A percentile compares a stretch with the other conserved stretches of the same genome.
phyloP scores from a whole-genome alignment of 2,888 invertebrate species.

The Lycia hirtaria region DNA sequence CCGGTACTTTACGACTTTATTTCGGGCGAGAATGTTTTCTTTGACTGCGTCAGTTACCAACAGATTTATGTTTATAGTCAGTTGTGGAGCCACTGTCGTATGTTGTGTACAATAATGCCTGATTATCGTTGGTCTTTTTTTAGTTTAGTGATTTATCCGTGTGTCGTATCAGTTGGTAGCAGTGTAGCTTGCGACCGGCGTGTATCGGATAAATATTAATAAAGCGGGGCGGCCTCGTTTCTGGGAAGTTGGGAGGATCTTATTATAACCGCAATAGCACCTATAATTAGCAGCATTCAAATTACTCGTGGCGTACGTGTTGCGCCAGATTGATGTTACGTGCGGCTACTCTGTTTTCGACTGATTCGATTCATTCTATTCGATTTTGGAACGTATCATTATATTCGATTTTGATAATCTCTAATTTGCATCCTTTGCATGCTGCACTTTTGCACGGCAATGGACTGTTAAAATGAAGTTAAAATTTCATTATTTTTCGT shows the following conservation, averaged over 20 bases:
- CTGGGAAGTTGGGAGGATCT: conserved; percentile 84
- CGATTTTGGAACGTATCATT: conserved; percentile 52
- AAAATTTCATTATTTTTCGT: too few relatives aligned
- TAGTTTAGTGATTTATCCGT: background rate
- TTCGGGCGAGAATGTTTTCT: conserved; percentile 81
- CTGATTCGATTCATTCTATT: conserved; percentile 57
- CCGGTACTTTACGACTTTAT: conserved; percentile 84
- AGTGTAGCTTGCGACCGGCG: conserved; percentile 71
- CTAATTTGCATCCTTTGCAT: conserved; percentile 29
- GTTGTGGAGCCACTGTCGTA: background rate
- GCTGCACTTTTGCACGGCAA: conserved; percentile 29
- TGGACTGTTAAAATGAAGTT: too few relatives aligned
- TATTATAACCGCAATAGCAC: conserved; percentile 85
- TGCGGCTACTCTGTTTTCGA: conserved; percentile 67
- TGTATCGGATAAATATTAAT: conserved; percentile 85
- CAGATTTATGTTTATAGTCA: background rate
- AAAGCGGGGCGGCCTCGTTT: conserved; percentile 83
- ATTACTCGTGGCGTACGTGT: conserved; percentile 78
- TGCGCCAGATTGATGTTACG: conserved; percentile 76
- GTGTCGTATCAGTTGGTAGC: background rate
- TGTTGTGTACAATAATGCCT: background rate
- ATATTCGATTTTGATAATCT: conserved; percentile 42
- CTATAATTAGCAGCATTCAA: conserved; percentile 84
- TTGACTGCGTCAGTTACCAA: conserved; percentile 78
- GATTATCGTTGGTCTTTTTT: background rate